Evolutionary conservation across 2,113 vertebrate species (phyloP), one percentile per base, ranked within the genome.

Genomic region (Dendrocopos noguchii): DNA sequence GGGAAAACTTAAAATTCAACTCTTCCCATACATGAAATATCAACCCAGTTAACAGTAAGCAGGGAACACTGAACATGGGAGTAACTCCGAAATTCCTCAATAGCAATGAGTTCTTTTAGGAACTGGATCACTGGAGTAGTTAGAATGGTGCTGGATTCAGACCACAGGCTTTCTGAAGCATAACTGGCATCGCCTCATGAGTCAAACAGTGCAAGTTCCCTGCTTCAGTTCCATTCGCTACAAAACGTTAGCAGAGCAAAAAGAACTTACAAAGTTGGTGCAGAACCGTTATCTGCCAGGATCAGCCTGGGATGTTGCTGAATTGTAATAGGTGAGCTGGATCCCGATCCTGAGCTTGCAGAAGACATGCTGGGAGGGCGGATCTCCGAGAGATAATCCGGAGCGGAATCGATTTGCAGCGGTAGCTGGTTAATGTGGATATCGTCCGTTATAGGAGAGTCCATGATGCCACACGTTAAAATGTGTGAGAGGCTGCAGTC

Each of bases 401-500:
- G 97, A n/a, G 98, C 97, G 53, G 98, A 96, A 71, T 98, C 99
- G n/a, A 98, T 98, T 15, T 98, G 99, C 19, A 99, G 96, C 4
- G 99, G 98, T 90, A 99, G 97, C 96, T 98, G 99, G 92, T 98
- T 98, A 77, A 98, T 97, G 95, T 99, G 98, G 91, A 99, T 97
- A 95, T 99, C 99, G 61, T 99, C 98, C 4, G 98, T 95, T 52
- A 98, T 98, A 8, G 99, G 98, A n/a, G 99, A 98, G 79, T 99
- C 99, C 99, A 99, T 98, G 96, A 99, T 98, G 87, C 99, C 99
- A 85, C 99, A 99, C 0, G 99, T 99, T 92, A 99, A 98, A 96
- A 99, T 99, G 97, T 99, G 99, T 24, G 99, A 99, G 78, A 99
- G 98, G 94, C 99, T 99, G 97, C 99, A 99, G 98, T 99, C 99